Conservation (phyloP, 2,888 invertebrate species). For the Hydriomena furcata region DNA sequence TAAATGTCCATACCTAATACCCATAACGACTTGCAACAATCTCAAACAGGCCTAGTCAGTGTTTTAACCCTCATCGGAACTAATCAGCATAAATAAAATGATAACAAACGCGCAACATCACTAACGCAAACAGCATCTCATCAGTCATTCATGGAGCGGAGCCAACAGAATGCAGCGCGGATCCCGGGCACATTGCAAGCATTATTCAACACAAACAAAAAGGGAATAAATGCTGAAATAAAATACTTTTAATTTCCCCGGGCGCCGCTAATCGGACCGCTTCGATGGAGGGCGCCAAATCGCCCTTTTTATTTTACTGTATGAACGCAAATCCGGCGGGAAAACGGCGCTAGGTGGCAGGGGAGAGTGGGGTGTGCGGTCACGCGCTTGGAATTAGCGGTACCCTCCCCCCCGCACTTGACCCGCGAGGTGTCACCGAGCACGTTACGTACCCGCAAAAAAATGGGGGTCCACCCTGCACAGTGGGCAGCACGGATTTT, state of each 20-base stretch:
- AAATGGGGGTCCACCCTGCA: slow-evolving; percentile 57
- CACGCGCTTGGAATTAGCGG: slow-evolving; percentile 76
- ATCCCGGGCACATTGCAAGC: slow-evolving; percentile 41
- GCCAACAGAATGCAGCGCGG: slow-evolving; percentile 33
- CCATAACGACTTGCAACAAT: background rate
- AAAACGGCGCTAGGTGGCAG: slow-evolving; percentile 59
- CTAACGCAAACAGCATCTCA: slow-evolving; percentile 43
- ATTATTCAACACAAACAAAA: slow-evolving; percentile 75
- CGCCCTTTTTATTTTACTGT: slow-evolving; percentile 81
- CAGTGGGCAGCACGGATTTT: slow-evolving; percentile 59
- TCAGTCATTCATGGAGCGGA: slow-evolving; percentile 40
- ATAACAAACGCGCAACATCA: slow-evolving; percentile 38
- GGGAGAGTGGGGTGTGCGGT: slow-evolving; percentile 57
- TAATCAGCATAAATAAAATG: slow-evolving; percentile 35
- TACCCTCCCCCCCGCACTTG: slow-evolving; percentile 57
- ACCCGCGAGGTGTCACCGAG: slow-evolving; percentile 76
- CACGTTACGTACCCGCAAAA: slow-evolving; percentile 76
- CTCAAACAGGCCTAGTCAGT: background rate
- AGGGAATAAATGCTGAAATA: slow-evolving; percentile 79
- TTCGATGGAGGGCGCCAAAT: slow-evolving; percentile 79
- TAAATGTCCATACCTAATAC: no score
- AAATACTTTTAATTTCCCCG: slow-evolving; percentile 83
- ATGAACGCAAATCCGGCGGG: slow-evolving; percentile 81
- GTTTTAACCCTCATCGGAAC: slow-evolving; percentile 21
- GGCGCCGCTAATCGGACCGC: slow-evolving; percentile 80